A percentile compares a stretch with the other conserved stretches of the same genome.
phyloP scores from a whole-genome alignment of 2,888 invertebrate genomes.

The Brachylomia viminalis region DNA sequence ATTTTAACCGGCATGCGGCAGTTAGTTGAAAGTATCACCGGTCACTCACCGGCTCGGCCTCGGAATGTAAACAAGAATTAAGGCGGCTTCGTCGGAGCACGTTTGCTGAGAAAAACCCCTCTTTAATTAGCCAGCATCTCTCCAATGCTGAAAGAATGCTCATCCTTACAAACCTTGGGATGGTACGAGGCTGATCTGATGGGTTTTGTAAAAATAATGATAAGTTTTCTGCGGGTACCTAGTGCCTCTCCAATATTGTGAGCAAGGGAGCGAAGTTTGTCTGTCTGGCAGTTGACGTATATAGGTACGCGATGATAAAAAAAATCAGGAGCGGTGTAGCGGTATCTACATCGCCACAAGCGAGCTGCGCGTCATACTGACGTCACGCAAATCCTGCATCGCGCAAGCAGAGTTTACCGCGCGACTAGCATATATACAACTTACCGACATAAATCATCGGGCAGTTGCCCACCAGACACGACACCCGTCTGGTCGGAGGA shows the following conservation, averaged over 20 bases:
- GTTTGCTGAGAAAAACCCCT: slow-evolving; percentile 62
- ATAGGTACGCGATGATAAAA: neutral
- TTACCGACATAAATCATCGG: too few relatives aligned
- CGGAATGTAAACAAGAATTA: slow-evolving; percentile 64
- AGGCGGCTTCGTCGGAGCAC: slow-evolving; percentile 52
- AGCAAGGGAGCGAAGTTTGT: neutral
- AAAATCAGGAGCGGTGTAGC: too few relatives aligned
- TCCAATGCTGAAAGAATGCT: slow-evolving; percentile 56
- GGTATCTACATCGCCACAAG: too few relatives aligned
- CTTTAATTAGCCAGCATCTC: slow-evolving; percentile 60
- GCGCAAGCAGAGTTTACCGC: too few relatives aligned
- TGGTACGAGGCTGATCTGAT: slow-evolving; percentile 8
- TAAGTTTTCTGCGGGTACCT: neutral
- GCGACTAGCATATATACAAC: too few relatives aligned
- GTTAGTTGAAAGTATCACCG: slow-evolving; percentile 45
- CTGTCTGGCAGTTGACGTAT: neutral
- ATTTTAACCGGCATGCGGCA: slow-evolving; percentile 20
- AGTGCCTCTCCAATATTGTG: neutral
- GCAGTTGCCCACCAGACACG: too few relatives aligned
- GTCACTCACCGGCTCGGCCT: slow-evolving; percentile 35
- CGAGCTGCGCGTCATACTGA: too few relatives aligned
- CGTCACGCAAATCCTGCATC: too few relatives aligned
- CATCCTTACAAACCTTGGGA: slow-evolving; percentile 47
- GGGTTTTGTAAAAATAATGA: neutral
- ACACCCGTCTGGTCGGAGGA: too few relatives aligned